These are phyloP conservation scores for Macaca fascicularis DNA, from an alignment of 2,113 vertebrate species.

Conservation along the genomic window T2T-MFA8v1.1 NC_088378.1:106251001-106251500, in stretches of 20 bases:
- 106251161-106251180: constrained; percentile 72
- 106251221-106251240: constrained; percentile 74
- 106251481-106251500: constrained; percentile 19
- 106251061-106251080: constrained; percentile 6
- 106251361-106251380: constrained; percentile 84
- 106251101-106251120: constrained; percentile 30
- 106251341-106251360: constrained; percentile 86
- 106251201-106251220: constrained; percentile 71
- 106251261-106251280: constrained; percentile 90
- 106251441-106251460: constrained; percentile 38
- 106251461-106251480: constrained; percentile 24
- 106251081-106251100: background rate
- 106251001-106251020: constrained; percentile 59
- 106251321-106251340: constrained; percentile 77
- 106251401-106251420: constrained; percentile 89
- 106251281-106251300: constrained; percentile 88
- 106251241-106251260: constrained; percentile 88
- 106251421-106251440: constrained; percentile 72
- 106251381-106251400: constrained; percentile 86
- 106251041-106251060: constrained; percentile 60
- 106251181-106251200: constrained; percentile 73
- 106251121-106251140: background rate
- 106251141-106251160: constrained; percentile 9
- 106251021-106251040: constrained; percentile 53
- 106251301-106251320: constrained; percentile 87